Conservation (phyloP, 1,140 invertebrate species). For the Acromyrmex heyeri region DNA sequence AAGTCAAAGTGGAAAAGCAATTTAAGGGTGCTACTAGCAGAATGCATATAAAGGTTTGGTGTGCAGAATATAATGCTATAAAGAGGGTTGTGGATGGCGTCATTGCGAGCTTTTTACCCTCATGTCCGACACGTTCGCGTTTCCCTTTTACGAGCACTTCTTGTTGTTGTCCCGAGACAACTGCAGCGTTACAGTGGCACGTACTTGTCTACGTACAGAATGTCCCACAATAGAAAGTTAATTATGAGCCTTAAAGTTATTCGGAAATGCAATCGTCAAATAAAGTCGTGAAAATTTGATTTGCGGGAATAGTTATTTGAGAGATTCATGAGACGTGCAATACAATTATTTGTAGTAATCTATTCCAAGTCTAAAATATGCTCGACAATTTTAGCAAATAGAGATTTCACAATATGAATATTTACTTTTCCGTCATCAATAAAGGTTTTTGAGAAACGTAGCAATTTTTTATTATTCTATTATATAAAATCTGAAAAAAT, state of each 20-base stretch:
- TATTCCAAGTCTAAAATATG: not conserved
- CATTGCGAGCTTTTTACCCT: conserved; percentile 76
- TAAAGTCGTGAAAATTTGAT: conserved; percentile 18
- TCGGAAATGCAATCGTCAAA: not conserved
- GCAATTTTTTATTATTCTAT: too few relatives aligned
- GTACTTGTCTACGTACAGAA: not conserved
- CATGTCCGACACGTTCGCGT: conserved; percentile 72
- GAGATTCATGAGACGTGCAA: not conserved
- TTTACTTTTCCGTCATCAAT: too few relatives aligned
- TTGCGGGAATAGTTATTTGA: not conserved
- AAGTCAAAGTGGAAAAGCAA: conserved; percentile 49
- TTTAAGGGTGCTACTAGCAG: conserved; percentile 41
- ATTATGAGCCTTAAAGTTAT: conserved; percentile 8
- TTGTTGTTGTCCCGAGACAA: conserved; percentile 61
- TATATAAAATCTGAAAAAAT: too few relatives aligned
- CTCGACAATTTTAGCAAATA: not conserved
- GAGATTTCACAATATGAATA: too few relatives aligned
- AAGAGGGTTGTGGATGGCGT: conserved; percentile 76
- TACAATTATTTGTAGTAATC: not conserved
- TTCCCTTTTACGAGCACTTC: conserved; percentile 77
- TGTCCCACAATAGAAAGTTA: not conserved
- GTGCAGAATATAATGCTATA: conserved; percentile 67
- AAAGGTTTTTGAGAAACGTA: too few relatives aligned
- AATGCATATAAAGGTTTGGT: conserved; percentile 51
- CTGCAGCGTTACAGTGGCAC: not conserved